Percentiles rank a stretch among this genome's conserved stretches.
phyloP scores from a whole-genome alignment of 2,888 invertebrate genomes.

The Agriopis leucophaearia region DNA sequence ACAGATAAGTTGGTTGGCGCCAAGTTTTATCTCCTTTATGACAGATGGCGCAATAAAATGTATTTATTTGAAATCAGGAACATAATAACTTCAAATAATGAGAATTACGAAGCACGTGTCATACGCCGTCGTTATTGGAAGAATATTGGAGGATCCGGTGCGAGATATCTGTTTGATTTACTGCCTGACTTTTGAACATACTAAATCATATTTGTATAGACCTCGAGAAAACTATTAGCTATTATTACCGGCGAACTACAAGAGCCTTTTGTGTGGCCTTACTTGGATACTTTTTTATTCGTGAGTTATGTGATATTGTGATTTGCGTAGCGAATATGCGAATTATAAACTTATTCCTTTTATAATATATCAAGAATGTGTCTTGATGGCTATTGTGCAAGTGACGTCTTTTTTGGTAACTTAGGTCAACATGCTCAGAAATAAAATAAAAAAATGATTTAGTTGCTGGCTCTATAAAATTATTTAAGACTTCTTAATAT shows the following conservation, averaged over 20 bases:
- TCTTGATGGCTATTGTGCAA: constrained; percentile 44
- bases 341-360: constrained; percentile 60
- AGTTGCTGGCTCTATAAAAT: constrained; percentile 4
- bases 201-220: constrained; percentile 83
- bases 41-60: constrained; percentile 83
- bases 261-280: constrained; percentile 68
- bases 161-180: constrained; percentile 81
- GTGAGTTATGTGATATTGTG: constrained; percentile 66
- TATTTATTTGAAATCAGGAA: constrained; percentile 82
- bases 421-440: constrained; percentile 24
- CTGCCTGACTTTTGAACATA: constrained; percentile 79
- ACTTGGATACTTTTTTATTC: constrained; percentile 69
- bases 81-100: constrained; percentile 76
- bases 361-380: constrained; percentile 53
- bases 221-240: constrained; percentile 85
- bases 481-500: constrained; percentile 1
- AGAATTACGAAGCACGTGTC: constrained; percentile 74
- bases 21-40: constrained; percentile 77
- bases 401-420: constrained; percentile 59
- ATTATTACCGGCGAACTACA: constrained; percentile 81
- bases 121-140: constrained; percentile 69
- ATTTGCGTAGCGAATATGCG: constrained; percentile 73
- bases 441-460: constrained; percentile 11
- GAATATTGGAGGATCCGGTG: constrained; percentile 67
- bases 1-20: not conserved